Evolutionary conservation across 2,797 vertebrate species (phyloP).

Genomic region (Sitta carolinensis): DNA sequence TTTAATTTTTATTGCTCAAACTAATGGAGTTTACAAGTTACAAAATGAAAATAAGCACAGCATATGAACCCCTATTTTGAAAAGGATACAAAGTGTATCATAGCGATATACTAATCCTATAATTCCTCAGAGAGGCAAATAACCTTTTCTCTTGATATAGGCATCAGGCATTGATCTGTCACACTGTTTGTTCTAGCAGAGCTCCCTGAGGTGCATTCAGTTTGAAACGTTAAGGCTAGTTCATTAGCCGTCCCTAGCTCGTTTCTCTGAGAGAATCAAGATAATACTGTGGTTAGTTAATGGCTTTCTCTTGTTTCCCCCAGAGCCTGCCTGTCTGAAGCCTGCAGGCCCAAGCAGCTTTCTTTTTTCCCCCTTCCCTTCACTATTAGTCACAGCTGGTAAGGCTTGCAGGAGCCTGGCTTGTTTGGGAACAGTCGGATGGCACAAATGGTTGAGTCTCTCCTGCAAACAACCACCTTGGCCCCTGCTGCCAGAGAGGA

Average conservation of each 20-base stretch:
- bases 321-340: conserved; percentile 92
- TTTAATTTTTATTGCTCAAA: neutral
- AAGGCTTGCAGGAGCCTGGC: conserved; percentile 76
- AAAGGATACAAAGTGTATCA: conserved; percentile 72
- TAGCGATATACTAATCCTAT: conserved; percentile 75
- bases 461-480: conserved; percentile 46
- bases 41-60: neutral
- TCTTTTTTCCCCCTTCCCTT: conserved; percentile 76
- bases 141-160: conserved; percentile 96
- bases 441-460: conserved; percentile 71
- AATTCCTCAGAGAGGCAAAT: conserved; percentile 90
- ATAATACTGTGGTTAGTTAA: conserved; percentile 99
- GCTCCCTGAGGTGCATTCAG: conserved; percentile 88
- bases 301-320: conserved; percentile 99
- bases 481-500: neutral
- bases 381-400: conserved; percentile 85
- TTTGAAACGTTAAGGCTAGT: conserved; percentile 89
- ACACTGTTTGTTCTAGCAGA: conserved; percentile 91
- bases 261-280: conserved; percentile 93
- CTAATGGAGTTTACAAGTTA: conserved; percentile 40
- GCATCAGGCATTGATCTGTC: conserved; percentile 95
- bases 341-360: conserved; percentile 86
- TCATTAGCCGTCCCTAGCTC: conserved; percentile 94
- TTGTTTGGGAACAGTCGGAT: conserved; percentile 80
- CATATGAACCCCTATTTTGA: neutral